Evolutionary conservation across 2,113 vertebrate genomes (phyloP).

Genomic region (Myiozetetes cayanensis): DNA sequence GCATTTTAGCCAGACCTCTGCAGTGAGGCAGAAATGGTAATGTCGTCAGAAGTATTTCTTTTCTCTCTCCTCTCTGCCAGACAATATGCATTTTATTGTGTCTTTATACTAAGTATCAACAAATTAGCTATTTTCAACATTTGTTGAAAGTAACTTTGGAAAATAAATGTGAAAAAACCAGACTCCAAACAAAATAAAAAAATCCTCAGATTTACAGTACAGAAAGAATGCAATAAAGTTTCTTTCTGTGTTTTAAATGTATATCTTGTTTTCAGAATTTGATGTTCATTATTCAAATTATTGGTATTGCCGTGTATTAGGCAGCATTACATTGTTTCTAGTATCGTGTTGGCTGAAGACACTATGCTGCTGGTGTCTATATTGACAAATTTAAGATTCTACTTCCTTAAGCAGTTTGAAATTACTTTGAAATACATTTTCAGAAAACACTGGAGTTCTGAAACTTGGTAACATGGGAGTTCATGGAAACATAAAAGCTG

Average conservation of each 20-base stretch:
- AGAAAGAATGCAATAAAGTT: background rate
- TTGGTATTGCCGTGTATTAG: background rate
- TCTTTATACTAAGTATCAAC: background rate
- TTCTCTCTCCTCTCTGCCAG: background rate
- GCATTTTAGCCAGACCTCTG: background rate
- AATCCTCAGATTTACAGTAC: background rate
- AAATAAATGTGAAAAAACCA: background rate
- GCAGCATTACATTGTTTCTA: background rate
- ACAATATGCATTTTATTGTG: background rate
- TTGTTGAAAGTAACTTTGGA: background rate
- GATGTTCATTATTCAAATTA: background rate
- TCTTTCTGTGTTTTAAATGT: background rate
- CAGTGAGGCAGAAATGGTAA: background rate
- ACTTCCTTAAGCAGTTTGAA: background rate
- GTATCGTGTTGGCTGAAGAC: background rate
- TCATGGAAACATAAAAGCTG: background rate
- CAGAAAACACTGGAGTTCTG: background rate
- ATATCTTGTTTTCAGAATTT: background rate
- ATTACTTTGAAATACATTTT: background rate
- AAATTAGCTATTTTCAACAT: background rate
- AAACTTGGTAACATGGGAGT: background rate
- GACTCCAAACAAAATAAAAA: background rate
- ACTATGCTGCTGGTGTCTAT: background rate
- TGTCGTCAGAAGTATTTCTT: background rate
- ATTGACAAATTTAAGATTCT: background rate